A percentile compares a stretch with the other conserved stretches of the same genome.
Conservation (phyloP, 2,113 vertebrate genomes). For the Regulus satrapa region DNA sequence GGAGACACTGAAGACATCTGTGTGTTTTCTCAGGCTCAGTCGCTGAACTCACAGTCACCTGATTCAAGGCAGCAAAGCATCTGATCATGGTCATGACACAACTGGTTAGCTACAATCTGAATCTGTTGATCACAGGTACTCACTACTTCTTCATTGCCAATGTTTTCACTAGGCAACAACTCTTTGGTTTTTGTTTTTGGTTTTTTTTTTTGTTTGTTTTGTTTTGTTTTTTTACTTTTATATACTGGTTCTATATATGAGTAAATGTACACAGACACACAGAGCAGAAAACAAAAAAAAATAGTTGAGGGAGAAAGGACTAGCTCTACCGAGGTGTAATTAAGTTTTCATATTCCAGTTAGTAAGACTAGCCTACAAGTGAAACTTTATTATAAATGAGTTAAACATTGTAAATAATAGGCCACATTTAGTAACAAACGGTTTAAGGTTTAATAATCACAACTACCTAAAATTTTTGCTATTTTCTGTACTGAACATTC, state of each 20-base stretch:
- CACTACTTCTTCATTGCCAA: background rate
- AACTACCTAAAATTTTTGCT: background rate
- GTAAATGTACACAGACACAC: background rate
- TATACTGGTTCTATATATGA: rapidly evolving
- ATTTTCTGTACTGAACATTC: background rate
- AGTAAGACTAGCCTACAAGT: background rate
- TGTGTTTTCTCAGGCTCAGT: background rate
- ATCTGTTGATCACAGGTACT: background rate
- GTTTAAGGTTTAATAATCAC: background rate
- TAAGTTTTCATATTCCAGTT: background rate
- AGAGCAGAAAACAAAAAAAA: background rate
- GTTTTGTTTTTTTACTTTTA: background rate
- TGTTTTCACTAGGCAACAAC: background rate
- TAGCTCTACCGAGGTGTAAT: background rate
- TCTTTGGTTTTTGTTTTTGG: background rate
- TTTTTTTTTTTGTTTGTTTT: too few relatives aligned
- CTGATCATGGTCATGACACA: background rate
- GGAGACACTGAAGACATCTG: background rate
- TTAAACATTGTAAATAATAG: background rate
- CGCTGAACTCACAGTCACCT: background rate
- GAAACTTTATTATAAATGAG: background rate
- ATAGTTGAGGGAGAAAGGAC: background rate
- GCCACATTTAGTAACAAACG: background rate
- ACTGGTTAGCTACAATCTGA: background rate
- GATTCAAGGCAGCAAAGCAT: background rate